Evolutionary conservation across 1,140 invertebrate species (phyloP), one percentile per base, ranked within the genome.

Genomic region (Venturia canescens): DNA sequence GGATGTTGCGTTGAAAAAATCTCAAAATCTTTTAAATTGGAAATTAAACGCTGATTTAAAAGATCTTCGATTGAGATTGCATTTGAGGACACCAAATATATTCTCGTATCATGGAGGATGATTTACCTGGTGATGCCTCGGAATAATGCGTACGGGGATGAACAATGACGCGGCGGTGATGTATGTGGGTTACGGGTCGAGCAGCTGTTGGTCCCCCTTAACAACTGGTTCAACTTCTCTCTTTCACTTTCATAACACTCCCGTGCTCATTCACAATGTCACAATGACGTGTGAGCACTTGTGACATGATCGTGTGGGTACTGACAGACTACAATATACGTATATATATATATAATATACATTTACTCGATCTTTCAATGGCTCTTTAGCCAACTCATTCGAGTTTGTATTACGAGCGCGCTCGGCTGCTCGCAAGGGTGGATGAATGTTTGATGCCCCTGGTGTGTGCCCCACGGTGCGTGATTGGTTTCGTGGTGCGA

Each of bases 121-220:
- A 21, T 84, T 88, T 90, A 90, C 89, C 89, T 89, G 88, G 72
- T 76, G 53, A 76, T 60, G 57, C 75, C 86, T 84, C 84, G 80
- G 84, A 87, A 88, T 89, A 88, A 89, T 89, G 84, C 83, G 81
- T 83, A 80, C 77, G 77, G 83, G 82, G 38, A 77, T 29, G 86
- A 90, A 91, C 90, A 91, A 91, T 91, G 89, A 90, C 88, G 85
- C 86, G 89, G 89, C 85, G 89, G 88, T 90, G 90, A 91, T 91
- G 90, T 90, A 91, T 90, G 87, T 90, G 89, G 90, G 90, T 90
- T 90, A 90, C 85, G 89, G 87, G 86, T 88, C 88, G 87, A 89
- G 89, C 90, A 91, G 90, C 89, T 91, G 90, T 90, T 90, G 85
- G 87, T 84, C 34, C 72, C 72, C 79, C 79, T 82, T 83, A 80